Percentiles rank a stretch among this genome's conserved stretches.
phyloP scores from a whole-genome alignment of 2,113 vertebrate genomes.

The Menidia beryllina region DNA sequence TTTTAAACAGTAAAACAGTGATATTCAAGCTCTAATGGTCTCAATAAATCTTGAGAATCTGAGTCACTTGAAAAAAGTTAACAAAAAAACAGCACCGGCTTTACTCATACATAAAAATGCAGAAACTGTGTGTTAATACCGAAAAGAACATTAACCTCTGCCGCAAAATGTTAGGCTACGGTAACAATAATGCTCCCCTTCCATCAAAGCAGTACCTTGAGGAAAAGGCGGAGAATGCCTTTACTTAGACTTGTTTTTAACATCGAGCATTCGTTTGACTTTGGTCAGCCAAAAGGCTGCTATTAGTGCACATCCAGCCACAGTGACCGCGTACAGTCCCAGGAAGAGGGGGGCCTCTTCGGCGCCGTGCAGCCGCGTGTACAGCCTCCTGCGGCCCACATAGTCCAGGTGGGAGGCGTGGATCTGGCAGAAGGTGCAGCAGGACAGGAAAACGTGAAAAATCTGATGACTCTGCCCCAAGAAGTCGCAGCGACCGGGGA shows the following conservation, averaged over 20 bases:
- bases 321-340: constrained; percentile 78
- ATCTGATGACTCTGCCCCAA: constrained; percentile 92
- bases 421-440: constrained; percentile 91
- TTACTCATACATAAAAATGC: background rate
- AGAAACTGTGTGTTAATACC: background rate
- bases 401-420: constrained; percentile 89
- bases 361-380: constrained; percentile 78
- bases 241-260: constrained; percentile 76
- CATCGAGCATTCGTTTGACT: constrained; percentile 77
- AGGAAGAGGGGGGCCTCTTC: constrained; percentile 76
- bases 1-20: too few species aligned
- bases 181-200: constrained; percentile 8
- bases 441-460: constrained; percentile 87
- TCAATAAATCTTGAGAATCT: too few species aligned
- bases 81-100: too few species aligned
- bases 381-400: constrained; percentile 79
- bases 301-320: constrained; percentile 79
- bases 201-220: constrained; percentile 1
- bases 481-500: constrained; percentile 89
- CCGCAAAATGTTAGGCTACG: background rate
- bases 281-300: constrained; percentile 79
- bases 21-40: too few species aligned
- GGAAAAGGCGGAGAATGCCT: constrained; percentile 8
- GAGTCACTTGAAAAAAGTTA: too few species aligned
- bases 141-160: background rate